Evolutionary conservation across 1,140 invertebrate genomes (phyloP), one percentile per base, ranked within the genome.

Genomic region (Tribolium castaneum): DNA sequence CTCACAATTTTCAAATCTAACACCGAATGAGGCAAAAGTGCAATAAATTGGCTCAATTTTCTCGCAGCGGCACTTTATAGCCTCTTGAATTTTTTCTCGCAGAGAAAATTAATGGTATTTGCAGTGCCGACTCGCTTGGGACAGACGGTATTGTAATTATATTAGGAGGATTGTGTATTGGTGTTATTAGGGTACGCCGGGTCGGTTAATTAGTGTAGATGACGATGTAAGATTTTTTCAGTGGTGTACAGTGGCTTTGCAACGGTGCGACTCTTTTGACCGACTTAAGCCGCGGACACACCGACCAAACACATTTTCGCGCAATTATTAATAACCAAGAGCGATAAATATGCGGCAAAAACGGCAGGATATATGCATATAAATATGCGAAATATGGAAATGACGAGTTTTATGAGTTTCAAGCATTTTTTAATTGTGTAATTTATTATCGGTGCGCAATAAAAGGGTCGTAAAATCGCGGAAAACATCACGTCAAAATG

Each of bases 131-230:
- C 54, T n/a, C 54, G 54, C 6, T 22, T 59, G 16, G 16, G 16
- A 30, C 54, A 25, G 54, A 25, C 16, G 54, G 59, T 35, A 52
- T 52, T 52, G 51, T 52, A 66, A 35, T 35, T 35, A 35, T 66
- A 35, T 66, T 66, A 66, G 59, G 25, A 66, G 59, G 30, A 66
- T 66, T 66, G 59, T 66, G 59, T 14, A 66, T 66, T 66, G 59
- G 59, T 66, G 59, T 66, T 66, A 66, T 66, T 66, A 66, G 59
- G 59, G 59, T 66, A 66, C 12, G 25, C 30, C 59, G 14, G 35
- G 74, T 75, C 74, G 39, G 25, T 75, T 75, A 75, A 75, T 75
- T 75, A 75, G 74, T 59, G 19, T 45, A 75, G 51, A 75, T 75
- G 74, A 75, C 74, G 49, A 13, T 75, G 74, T 75, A 66, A 75